Percentiles rank a stretch among this genome's conserved stretches.
Conservation (phyloP, 2,888 invertebrate genomes). For the Aporophyla lueneburgensis region DNA sequence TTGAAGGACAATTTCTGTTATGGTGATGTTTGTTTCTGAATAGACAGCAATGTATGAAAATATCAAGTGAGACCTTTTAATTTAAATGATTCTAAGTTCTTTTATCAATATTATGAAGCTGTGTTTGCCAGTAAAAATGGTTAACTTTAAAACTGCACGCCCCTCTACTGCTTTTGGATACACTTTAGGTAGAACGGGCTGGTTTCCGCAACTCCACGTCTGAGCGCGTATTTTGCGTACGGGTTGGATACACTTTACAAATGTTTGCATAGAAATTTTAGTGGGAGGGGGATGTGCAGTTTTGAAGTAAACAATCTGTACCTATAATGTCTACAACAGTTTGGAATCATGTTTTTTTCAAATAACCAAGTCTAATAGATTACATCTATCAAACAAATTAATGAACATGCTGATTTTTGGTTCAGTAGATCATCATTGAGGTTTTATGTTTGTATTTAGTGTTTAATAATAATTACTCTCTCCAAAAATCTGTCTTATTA, state of each 20-base stretch:
- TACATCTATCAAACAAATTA: not conserved
- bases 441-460: not conserved
- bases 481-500: not conserved
- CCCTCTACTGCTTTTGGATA: no score
- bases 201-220: no score
- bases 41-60: not conserved
- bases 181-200: no score
- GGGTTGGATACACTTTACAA: no score
- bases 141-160: no score
- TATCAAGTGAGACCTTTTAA: not conserved
- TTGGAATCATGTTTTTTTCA: conserved; percentile 1
- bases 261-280: no score
- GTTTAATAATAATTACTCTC: not conserved
- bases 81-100: not conserved
- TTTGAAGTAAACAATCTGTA: no score
- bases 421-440: not conserved
- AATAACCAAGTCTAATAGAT: not conserved
- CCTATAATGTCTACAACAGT: not conserved
- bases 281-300: no score
- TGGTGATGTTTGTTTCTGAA: not conserved
- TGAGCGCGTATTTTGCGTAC: no score
- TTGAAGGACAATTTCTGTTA: not conserved
- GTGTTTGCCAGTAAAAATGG: no score
- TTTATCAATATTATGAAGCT: not conserved
- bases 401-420: not conserved